Evolutionary conservation across 1,140 invertebrate species (phyloP).

Genomic region (Heliothis virescens): DNA sequence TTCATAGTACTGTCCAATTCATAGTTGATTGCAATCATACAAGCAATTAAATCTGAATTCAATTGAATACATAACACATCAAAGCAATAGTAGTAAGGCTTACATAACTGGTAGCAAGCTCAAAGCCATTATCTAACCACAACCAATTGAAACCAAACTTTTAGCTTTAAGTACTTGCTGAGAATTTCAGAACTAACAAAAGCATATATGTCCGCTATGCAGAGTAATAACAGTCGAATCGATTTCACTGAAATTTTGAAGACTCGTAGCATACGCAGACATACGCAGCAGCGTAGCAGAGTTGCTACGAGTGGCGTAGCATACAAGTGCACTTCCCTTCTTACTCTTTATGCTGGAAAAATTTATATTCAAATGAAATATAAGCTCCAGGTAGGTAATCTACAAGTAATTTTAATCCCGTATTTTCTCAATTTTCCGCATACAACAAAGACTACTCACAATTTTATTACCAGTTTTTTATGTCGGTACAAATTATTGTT

Average conservation of each 20-base stretch:
- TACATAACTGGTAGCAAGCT: neutral
- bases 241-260: neutral
- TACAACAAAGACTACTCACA: no score
- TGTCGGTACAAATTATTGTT: no score
- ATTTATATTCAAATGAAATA: no score
- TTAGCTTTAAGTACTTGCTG: neutral
- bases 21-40: no score
- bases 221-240: neutral
- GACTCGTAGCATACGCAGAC: slow-evolving; percentile 4
- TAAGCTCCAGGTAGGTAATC: no score
- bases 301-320: slow-evolving; percentile 1
- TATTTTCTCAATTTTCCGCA: no score
- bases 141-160: slow-evolving; percentile 1
- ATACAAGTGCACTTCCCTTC: neutral
- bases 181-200: neutral
- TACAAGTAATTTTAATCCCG: no score
- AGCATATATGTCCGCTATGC: neutral
- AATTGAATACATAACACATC: neutral
- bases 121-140: slow-evolving; percentile 10
- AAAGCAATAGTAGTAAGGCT: neutral
- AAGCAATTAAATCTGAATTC: neutral
- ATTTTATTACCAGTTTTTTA: no score
- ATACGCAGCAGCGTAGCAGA: neutral
- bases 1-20: no score
- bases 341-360: no score